Evolutionary conservation across 2,888 invertebrate genomes (phyloP), one percentile per base, ranked within the genome.

Genomic region (Liopterus haemorrhoidalis): DNA sequence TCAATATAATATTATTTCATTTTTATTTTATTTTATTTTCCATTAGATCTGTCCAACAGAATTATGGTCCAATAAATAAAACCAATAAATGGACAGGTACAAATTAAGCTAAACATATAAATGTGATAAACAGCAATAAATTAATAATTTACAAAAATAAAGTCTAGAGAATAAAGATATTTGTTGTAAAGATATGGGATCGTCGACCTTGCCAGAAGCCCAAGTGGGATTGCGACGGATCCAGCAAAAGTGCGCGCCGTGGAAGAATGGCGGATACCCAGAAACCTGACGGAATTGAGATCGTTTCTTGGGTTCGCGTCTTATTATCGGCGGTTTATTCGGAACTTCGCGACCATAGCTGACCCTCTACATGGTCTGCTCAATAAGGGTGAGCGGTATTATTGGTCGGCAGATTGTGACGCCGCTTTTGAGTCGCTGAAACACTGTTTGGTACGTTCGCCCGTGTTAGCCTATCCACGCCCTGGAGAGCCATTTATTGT

Each of bases 401-500:
- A 11, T 16, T 33, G 33, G 33, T 19, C 9, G 11, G 33, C 16
- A 16, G 33, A 15, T 19, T 16, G 33, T 9, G 33, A 33, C 3
- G 19, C 18, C 14, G 33, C 18, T 9, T 33, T 33, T 16, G n/a
- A 16, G 15, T n/a, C 6, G 15, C 18, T 33, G 33, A 33, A 33
- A 4, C 15, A 33, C 6, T 11, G 18, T 16, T 16, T 33, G 16
- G n/a, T 16, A 20, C 6, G 33, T 33, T 16, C 33, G 3, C 33
- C 33, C 16, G 11, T 33, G 5, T 20, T 33, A 11, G 19, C 20
- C 8, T 36, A 43, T 36, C 36, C 36, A 9, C 15, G 9, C n/a
- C 15, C 35, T 5, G 12, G 21, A 15, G 30, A 27, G 30, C 20
- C 3, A 20, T 43, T 43, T 28, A 36, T 43, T 12, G 6, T 43